Evolutionary conservation across 2,113 vertebrate species (phyloP), one percentile per base, ranked within the genome.

Genomic region (Pygoscelis adeliae): DNA sequence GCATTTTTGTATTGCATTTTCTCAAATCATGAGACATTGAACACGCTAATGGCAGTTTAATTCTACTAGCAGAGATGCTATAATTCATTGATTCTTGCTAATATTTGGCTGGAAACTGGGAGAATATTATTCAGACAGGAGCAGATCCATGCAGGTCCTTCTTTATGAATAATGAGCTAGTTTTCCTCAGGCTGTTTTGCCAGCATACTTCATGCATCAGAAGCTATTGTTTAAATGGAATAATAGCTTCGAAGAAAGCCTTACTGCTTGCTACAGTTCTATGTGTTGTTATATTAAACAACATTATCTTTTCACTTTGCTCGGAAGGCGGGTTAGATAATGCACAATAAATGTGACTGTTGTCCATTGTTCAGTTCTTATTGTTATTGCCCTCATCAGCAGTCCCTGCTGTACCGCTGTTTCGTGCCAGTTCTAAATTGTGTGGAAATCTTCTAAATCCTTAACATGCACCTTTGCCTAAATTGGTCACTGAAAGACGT

Each of bases 311-410:
- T 50, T 53, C 22, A 0, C 32, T 21, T 12, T 49, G 42, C 55
- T 66, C 1, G 1, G 50, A 26, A 85, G 58, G 79, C 0, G 0
- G 6, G 13, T 63, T 70, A 42, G 62, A 15, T 67, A 29, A 59
- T 36, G 66, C 56, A 25, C 65, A 59, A 1, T 49, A 21, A 12
- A 53, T 10, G 13, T 56, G 85, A 12, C 23, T 47, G 40, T 32
- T 66, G 74, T 36, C 46, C 30, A 6, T 30, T 74, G 50, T n/a
- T 70, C 26, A 29, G 0, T 52, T 62, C 46, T 56, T 34, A 6
- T 2, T 58, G 52, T 25, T 42, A 2, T 2, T 62, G 61, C 50
- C 83, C 52, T 62, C 74, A 32, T 13, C 47, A 53, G 42, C n/a
- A 65, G 25, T n/a, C 36, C 58, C 58, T 80, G 20, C 29, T 20